Evolutionary conservation across 2,797 vertebrate species (phyloP), one percentile per base, ranked within the genome.

Genomic region (Arctocebus calabarensis): DNA sequence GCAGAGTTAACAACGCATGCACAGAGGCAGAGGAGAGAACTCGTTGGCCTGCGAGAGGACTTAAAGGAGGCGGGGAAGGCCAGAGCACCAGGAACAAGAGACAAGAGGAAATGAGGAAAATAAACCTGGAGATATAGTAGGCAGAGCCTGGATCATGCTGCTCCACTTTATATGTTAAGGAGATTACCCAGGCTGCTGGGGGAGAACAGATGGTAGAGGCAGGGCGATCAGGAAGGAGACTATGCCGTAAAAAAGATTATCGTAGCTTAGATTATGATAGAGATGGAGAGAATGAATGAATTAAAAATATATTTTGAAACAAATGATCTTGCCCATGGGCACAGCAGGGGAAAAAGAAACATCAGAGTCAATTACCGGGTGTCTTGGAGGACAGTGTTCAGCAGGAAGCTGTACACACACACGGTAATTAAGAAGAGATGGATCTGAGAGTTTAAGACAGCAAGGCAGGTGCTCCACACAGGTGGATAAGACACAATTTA

Each of bases 191-290:
- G 55, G 40, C 29, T 82, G 12, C 78, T 27, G 48, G n/a, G 23
- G 32, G 66, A 40, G 73, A 85, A 22, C 79, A 94, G 96, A 84
- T 37, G 75, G 81, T 17, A 86, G 55, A 91, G 19, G 12, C 40
- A 73, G 68, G 48, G 55, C 45, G 32, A 45, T 78, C 94, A 84
- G 66, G 37, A 25, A 68, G 78, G 71, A 81, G 61, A 82, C 27
- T 45, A 45, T 14, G 37, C 82, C 37, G 27, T 64, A 71, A 77
- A 59, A 48, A 55, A 66, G 27, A 61, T 68, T 77, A 71, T 4
- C 90, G 78, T 22, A 11, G 45, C 20, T 81, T 37, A 32, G 45
- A 57, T 77, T 48, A 88, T 13, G 52, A 32, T 45, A 29, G 73
- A 70, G 22, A 71, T 20, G 23, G 48, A 90, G 59, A 79, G 59